Evolutionary conservation across 2,113 vertebrate genomes (phyloP).

Genomic region (Naja naja): DNA sequence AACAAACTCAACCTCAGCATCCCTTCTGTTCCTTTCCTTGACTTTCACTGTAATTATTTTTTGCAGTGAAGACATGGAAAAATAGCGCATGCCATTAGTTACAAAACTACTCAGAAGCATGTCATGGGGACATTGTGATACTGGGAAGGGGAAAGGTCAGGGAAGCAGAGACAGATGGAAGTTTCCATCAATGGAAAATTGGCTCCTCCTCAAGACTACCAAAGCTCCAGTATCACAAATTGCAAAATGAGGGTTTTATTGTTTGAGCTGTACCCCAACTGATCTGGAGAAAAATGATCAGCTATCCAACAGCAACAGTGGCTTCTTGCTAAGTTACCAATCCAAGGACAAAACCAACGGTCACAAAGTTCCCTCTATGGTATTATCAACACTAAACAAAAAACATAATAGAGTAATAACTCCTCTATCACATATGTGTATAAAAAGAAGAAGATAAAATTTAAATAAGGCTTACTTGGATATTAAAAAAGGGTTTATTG

Average conservation of each 20-base stretch:
- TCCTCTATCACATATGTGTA: background rate
- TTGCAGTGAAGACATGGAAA: background rate
- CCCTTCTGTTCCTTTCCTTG: background rate
- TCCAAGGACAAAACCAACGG: background rate
- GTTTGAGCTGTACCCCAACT: background rate
- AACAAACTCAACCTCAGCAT: background rate
- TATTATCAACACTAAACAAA: background rate
- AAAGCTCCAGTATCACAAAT: background rate
- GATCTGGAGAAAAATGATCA: background rate
- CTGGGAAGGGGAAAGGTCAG: background rate
- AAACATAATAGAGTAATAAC: background rate
- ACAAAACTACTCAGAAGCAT: background rate
- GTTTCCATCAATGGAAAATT: background rate
- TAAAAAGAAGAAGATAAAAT: background rate
- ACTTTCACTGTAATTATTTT: background rate
- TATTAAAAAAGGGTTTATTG: background rate
- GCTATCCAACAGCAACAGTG: background rate
- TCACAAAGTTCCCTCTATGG: background rate
- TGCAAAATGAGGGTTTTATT: background rate
- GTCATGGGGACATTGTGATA: background rate
- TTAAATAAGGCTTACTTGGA: background rate
- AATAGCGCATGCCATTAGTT: background rate
- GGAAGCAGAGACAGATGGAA: background rate
- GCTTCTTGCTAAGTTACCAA: background rate
- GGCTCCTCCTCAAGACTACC: background rate